Base-by-base conservation (phyloP, 2,797 vertebrate genomes). In the Typhlichthys subterraneus region DNA sequence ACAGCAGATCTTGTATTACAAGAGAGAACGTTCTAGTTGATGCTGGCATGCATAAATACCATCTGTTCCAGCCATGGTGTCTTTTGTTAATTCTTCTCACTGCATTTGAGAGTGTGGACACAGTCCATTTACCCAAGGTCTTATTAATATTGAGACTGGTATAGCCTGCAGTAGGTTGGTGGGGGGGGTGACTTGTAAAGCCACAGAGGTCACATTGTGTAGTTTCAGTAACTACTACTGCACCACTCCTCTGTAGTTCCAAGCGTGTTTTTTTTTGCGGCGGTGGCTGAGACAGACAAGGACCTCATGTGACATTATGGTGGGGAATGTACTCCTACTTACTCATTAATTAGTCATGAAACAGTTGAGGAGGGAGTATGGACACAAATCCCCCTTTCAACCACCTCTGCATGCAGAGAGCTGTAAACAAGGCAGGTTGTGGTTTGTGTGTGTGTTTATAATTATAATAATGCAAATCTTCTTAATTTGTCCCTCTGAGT, bases 281-380 rank as follows among this genome's bases (percentile, higher is more conserved):
- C 38, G 51, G 63, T 61, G 17, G 0, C 53, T 53, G 46, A 56
- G 29, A 8, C 69, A 63, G 73, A 64, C 45, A 1, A 55, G 8
- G 29, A 29, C 46, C 63, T 77, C 80, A 76, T 53, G 72, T 72
- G 83, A 76, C 7, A 9, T 47, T 74, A 67, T 0, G 60, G 57
- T 64, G 61, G 77, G 73, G 55, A 61, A 75, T 64, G 56, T 12
- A 65, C 84, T 85, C 83, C 84, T 65, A 82, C 86, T 33, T 76
- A 67, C 56, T 46, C 72, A 85, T 86, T 86, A 84, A 88, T 88
- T 72, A 86, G 69, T 80, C 86, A 88, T 87, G 83, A 87, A 76
- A 61, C 71, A 45, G 65, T 51, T 69, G 68, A 76, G 45, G 51
- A 62, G 68, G 45, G 49, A 72, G 67, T 56, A 47, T 53, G 67